These are phyloP conservation scores for Hormaphis cornu DNA, from an alignment of 1,140 invertebrate species.

Conservation along the genomic window DNA sequence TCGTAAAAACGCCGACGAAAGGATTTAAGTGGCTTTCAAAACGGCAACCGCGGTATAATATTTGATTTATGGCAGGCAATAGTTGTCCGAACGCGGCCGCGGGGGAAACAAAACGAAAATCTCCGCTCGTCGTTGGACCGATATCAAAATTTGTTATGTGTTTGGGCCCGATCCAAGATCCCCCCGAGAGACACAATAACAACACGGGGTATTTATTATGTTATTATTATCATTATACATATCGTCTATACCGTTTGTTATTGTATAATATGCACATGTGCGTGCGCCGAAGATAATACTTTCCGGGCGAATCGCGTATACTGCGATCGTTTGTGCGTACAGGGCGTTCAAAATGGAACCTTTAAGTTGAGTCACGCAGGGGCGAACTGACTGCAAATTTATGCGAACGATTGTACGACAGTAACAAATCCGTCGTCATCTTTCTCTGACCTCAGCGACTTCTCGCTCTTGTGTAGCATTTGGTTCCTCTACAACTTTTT, in stretches of 20 bases:
- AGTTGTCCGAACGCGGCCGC: neutral
- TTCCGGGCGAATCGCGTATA: constrained; percentile 21
- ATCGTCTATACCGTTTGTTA: neutral
- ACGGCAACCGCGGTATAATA: neutral
- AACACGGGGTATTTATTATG: neutral
- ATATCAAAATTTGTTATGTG: constrained; percentile 25
- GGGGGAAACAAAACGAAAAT: constrained; percentile 9
- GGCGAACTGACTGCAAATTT: too few relatives aligned
- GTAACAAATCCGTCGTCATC: too few relatives aligned
- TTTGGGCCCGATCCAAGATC: constrained; percentile 11
- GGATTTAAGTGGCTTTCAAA: constrained; percentile 28
- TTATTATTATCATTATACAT: neutral
- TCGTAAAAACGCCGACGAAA: constrained; percentile 25
- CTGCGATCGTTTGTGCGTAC: neutral
- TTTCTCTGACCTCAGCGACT: too few relatives aligned
- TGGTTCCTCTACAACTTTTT: too few relatives aligned
- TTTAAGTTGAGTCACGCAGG: too few relatives aligned
- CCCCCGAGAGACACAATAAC: neutral
- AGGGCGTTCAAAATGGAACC: too few relatives aligned
- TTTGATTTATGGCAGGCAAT: constrained; percentile 18
- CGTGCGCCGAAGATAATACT: constrained; percentile 12
- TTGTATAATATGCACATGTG: neutral
- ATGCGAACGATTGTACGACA: too few relatives aligned
- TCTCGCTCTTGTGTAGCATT: too few relatives aligned
- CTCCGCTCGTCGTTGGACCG: constrained; percentile 21